Evolutionary conservation across 2,113 vertebrate genomes (phyloP).

Genomic region (Micronisus gabar): DNA sequence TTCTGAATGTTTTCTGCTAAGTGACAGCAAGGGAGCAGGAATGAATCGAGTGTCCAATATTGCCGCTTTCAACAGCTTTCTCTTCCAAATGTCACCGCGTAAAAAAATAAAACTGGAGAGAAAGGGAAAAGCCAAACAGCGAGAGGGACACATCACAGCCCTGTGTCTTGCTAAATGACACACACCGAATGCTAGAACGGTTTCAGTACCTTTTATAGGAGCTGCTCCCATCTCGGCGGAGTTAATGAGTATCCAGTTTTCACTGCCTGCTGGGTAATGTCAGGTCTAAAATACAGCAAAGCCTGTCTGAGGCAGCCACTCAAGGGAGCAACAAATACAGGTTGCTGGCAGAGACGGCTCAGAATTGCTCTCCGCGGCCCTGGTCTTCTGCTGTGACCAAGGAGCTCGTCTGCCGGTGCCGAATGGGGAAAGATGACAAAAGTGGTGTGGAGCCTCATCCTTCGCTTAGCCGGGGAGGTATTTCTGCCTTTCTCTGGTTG

Average conservation of each 20-base stretch:
- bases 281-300: conserved; percentile 65
- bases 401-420: neutral
- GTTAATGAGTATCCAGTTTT: conserved; percentile 61
- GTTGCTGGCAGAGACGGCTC: neutral
- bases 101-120: conserved; percentile 48
- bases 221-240: conserved; percentile 50
- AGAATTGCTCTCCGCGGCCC: neutral
- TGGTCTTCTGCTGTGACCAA: conserved; percentile 2
- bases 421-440: neutral
- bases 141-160: conserved; percentile 48
- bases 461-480: neutral
- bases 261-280: conserved; percentile 63
- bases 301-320: conserved; percentile 28
- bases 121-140: neutral
- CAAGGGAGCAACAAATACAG: conserved; percentile 20
- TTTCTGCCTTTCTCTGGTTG: neutral
- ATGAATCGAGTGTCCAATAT: neutral
- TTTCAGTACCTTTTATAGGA: conserved; percentile 64
- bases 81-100: conserved; percentile 27
- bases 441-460: neutral
- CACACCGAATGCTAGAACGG: conserved; percentile 2
- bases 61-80: neutral
- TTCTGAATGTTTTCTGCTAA: conserved; percentile 44
- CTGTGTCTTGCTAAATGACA: conserved; percentile 47
- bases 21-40: conserved; percentile 17